Evolutionary conservation across 1,140 invertebrate genomes (phyloP).

Genomic region (Physella acuta): DNA sequence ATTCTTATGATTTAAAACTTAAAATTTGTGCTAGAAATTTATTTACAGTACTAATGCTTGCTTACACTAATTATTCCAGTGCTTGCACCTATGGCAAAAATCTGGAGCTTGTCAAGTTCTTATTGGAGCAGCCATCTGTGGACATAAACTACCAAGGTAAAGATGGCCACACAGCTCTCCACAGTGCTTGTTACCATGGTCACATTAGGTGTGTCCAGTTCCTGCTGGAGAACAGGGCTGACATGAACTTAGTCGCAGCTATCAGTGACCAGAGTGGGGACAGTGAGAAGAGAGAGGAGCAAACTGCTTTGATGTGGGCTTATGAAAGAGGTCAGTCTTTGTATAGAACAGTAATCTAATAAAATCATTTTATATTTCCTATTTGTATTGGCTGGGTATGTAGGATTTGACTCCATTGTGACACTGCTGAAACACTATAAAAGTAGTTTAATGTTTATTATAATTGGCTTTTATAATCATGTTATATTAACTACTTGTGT

Average conservation of each 20-base stretch:
- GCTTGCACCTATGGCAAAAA: conserved; percentile 62
- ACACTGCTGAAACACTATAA: conserved; percentile 63
- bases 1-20: background rate
- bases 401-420: conserved; percentile 63
- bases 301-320: conserved; percentile 63
- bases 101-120: conserved; percentile 61
- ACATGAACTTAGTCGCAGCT: conserved; percentile 59
- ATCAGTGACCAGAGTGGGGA: conserved; percentile 54
- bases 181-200: conserved; percentile 64
- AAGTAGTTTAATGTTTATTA: too few relatives aligned
- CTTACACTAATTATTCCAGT: conserved; percentile 36
- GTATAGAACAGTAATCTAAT: background rate
- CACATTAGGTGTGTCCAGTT: conserved; percentile 62
- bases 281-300: conserved; percentile 58
- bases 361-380: background rate
- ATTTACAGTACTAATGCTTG: background rate
- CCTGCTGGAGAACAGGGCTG: conserved; percentile 62
- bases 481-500: background rate
- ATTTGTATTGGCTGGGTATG: background rate
- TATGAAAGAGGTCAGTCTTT: conserved; percentile 58
- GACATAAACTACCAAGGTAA: conserved; percentile 62
- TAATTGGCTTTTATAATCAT: background rate
- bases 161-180: conserved; percentile 63
- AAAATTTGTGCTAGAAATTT: background rate
- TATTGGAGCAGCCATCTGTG: conserved; percentile 59